Conservation (phyloP, 2,888 invertebrate genomes). For the Epinotia nisella region DNA sequence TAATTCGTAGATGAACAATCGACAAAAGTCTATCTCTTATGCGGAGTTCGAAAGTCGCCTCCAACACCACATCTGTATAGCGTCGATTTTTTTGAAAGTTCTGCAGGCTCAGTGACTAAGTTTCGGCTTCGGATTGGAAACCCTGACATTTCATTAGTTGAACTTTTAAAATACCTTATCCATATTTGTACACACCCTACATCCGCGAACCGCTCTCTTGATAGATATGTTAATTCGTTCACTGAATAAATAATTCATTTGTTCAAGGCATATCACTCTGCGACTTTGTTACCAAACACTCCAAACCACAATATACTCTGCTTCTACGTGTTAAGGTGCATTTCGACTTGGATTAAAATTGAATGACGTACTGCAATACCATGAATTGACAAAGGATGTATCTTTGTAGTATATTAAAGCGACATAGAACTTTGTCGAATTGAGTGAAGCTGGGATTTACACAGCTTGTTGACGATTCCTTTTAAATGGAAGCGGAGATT, state of each 20-base stretch:
- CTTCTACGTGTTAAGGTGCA: slow-evolving; percentile 51
- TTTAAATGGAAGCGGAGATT: slow-evolving; percentile 47
- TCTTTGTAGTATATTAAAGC: background rate
- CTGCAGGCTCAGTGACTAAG: no score
- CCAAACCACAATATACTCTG: slow-evolving; percentile 48
- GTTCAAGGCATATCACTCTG: slow-evolving; percentile 75
- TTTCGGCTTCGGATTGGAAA: no score
- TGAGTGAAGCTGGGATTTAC: slow-evolving; percentile 42
- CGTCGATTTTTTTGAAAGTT: no score
- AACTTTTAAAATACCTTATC: slow-evolving; percentile 37
- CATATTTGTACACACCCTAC: slow-evolving; percentile 12
- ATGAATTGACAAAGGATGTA: slow-evolving; percentile 17
- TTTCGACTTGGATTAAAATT: slow-evolving; percentile 46
- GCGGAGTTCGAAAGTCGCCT: no score
- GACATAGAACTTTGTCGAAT: slow-evolving; percentile 7
- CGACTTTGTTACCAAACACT: slow-evolving; percentile 63
- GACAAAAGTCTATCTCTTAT: no score
- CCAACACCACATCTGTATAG: no score
- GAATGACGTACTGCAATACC: slow-evolving; percentile 9
- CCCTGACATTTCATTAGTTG: no score
- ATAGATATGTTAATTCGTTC: slow-evolving; percentile 82
- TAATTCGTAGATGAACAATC: no score
- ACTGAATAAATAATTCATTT: slow-evolving; percentile 83
- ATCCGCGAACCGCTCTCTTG: slow-evolving; percentile 63
- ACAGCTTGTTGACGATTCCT: slow-evolving; percentile 46